Base-by-base conservation (phyloP, 2,888 invertebrate genomes). In the Corbicula japonica region DNA sequence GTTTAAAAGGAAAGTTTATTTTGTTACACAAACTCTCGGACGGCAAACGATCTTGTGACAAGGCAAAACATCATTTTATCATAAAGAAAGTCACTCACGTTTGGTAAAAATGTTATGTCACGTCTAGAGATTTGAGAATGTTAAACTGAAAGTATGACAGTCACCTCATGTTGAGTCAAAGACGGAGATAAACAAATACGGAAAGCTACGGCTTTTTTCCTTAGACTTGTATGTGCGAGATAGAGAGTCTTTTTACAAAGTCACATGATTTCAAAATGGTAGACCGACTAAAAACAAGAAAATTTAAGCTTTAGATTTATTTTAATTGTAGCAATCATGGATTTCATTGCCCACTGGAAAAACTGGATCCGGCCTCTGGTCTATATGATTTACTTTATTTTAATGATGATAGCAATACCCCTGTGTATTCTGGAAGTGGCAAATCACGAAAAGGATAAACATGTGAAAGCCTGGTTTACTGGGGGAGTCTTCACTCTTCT, bases 401-500 rank as follows among this genome's bases (percentile, higher is more conserved):
- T 97, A 68, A 96, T 98, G 60, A 94, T 97, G 77, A 96, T 98
- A 81, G 95, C 98, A 82, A 96, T 98, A 77, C 98, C 98, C 60
- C 94, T 97, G 87, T 95, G 98, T 80, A 95, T 98, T 89, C 95
- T 96, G 41, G 97, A 97, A 93, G 96, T 97, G 0, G 95, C 97
- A 76, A 95, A 95, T 90, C 96, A 96, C 95, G 86, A 88, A 6
- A 87, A 97, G 87, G 95, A 95, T 60, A 95, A 96, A 87, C 95
- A 96, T 84, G 97, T 97, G 90, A 96, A 97, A 93, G 94, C 93
- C 8, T 96, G 97, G 88, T 94, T 98, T 84, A 96, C 98, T 73
- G 98, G 97, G 10, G 98, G 98, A 4, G 95, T 97, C n/a, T 98
- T 98, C 94, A 98, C 97, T 28, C 95, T 98, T 83, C 95, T 98